phyloP scores from a whole-genome alignment of 2,888 invertebrate genomes.

The Nebria salina region DNA sequence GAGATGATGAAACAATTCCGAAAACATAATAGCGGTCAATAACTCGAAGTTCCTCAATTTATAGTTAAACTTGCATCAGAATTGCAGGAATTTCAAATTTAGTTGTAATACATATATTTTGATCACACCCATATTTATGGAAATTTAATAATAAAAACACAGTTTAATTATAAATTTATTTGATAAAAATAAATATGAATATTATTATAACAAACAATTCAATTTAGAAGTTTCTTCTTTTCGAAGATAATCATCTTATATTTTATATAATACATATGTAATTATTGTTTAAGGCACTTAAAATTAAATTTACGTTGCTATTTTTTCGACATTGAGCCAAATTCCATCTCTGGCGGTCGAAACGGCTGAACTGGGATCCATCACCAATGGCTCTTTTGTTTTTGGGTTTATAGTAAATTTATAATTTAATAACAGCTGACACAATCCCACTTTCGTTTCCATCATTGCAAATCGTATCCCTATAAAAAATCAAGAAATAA shows the following conservation, averaged over 20 bases:
- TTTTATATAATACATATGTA: no score
- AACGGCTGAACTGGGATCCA: slow-evolving; percentile 20
- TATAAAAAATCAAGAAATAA: slow-evolving; percentile 9
- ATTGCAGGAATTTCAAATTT: no score
- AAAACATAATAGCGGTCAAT: no score
- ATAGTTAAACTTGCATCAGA: no score
- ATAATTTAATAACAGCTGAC: slow-evolving; percentile 31
- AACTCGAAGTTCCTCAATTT: no score
- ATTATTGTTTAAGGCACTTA: not conserved
- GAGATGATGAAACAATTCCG: no score
- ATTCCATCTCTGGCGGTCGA: slow-evolving; percentile 7
- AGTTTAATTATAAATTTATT: slow-evolving; percentile 34
- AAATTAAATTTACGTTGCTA: not conserved
- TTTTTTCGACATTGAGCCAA: slow-evolving; percentile 25
- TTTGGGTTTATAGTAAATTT: slow-evolving; percentile 34
- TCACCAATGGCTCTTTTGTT: slow-evolving; percentile 24
- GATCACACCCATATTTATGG: no score
- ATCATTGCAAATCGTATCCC: slow-evolving; percentile 39
- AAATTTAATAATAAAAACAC: not conserved
- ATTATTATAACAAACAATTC: slow-evolving; percentile 27
- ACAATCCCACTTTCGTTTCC: slow-evolving; percentile 35
- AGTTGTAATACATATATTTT: not conserved
- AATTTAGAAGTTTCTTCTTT: slow-evolving; percentile 7
- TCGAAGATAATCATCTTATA: no score
- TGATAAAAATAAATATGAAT: slow-evolving; percentile 32